Conservation (phyloP, 1,140 invertebrate genomes). For the Diabrotica virgifera region DNA sequence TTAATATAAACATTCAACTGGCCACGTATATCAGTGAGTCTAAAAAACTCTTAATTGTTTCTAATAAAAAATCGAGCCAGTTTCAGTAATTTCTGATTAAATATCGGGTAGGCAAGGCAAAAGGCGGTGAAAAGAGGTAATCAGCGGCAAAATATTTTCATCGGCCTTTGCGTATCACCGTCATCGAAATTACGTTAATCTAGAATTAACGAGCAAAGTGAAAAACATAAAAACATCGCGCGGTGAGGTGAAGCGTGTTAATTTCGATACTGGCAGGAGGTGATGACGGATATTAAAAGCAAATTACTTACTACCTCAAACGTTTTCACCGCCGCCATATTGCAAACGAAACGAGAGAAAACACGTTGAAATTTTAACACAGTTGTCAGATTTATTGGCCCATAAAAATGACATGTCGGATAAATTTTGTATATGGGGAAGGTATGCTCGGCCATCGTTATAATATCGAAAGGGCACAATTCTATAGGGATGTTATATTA, state of each 20-base stretch:
- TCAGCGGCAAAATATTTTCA: constrained; percentile 4
- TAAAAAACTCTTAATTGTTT: too few species aligned
- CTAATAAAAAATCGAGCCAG: too few species aligned
- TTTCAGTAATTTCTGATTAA: too few species aligned
- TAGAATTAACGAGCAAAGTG: constrained; percentile 15
- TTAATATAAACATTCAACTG: too few species aligned
- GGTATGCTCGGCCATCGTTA: too few species aligned
- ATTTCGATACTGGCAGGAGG: constrained; percentile 11
- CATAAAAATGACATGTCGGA: too few species aligned
- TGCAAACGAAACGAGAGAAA: neutral
- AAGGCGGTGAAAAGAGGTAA: neutral
- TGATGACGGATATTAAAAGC: constrained; percentile 17
- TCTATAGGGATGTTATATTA: too few species aligned
- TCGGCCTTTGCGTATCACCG: neutral
- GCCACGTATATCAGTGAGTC: too few species aligned
- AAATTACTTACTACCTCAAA: constrained; percentile 12
- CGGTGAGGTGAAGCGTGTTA: constrained; percentile 14
- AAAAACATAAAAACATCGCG: constrained; percentile 13
- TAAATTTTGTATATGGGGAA: too few species aligned
- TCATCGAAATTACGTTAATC: constrained; percentile 5
- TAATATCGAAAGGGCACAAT: too few species aligned
- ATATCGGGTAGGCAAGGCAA: neutral
- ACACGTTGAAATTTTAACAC: too few species aligned
- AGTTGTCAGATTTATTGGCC: too few species aligned
- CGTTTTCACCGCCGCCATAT: constrained; percentile 4